Evolutionary conservation across 2,113 vertebrate genomes (phyloP), one percentile per base, ranked within the genome.

Genomic region (Macheiramphus alcinus): DNA sequence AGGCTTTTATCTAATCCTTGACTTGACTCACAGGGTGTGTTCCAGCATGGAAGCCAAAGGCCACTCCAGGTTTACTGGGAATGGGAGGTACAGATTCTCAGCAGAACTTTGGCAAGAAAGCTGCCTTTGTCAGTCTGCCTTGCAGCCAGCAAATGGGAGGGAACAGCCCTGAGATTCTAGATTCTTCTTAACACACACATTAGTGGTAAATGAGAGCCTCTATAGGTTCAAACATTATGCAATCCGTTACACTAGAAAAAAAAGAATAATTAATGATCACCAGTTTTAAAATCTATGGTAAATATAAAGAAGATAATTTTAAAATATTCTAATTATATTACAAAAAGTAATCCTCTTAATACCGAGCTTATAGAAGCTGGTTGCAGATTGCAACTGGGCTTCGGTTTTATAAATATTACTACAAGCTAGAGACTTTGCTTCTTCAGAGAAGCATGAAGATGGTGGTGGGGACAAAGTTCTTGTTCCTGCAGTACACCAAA

Each of bases 61-160:
- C 75, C 36, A 23, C 88, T 80, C 42, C 80, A 86, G 80, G 80
- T 86, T 94, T 94, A 93, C 68, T 95, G 90, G 90, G 90, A 90
- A 83, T 67, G 75, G 86, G 86, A 94, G 68, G 68, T 86, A 40
- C 95, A 92, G 65, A 67, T 52, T 95, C 59, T 66, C 59, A 86
- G 72, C 43, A 88, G 90, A 79, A 53, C 27, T 70, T 62, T 88
- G 92, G 90, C 92, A 96, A 31, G 68, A 92, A 90, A 67, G 50
- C 65, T 58, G 18, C 55, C 63, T 87, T 83, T 96, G 47, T 94
- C 55, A 90, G 56, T 56, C 50, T 78, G 63, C 65, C 73, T 55
- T 59, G 34, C 55, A 92, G 90, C 55, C 75, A 95, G 63, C 42
- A 86, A 86, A 90, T 14, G 75, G 67, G 47, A 95, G 61, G 52